Percentiles rank a stretch among this genome's conserved stretches.
These are phyloP conservation scores for Zaprionus vittiger DNA, from an alignment of 1,140 invertebrate species.

Conservation along the genomic window DNA sequence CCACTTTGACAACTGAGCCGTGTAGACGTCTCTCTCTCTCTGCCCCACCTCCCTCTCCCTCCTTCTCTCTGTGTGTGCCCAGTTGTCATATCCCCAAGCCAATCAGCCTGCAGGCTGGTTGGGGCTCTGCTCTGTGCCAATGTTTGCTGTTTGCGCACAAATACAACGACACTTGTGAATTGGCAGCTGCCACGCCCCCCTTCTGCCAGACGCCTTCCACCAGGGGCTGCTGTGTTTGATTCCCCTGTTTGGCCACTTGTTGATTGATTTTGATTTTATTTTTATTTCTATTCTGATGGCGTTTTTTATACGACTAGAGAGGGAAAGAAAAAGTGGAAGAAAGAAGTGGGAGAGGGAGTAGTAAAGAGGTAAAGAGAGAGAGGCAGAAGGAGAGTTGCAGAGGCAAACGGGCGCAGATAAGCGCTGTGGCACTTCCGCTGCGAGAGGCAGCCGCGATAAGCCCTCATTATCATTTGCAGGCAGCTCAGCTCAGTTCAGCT, in stretches of 20 bases:
- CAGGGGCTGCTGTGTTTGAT: neutral
- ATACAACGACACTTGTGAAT: constrained; percentile 43
- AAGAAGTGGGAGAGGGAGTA: neutral
- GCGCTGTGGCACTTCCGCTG: constrained; percentile 37
- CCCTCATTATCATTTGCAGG: constrained; percentile 76
- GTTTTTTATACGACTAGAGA: neutral
- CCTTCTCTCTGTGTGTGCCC: constrained; percentile 9
- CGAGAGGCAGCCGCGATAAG: constrained; percentile 55
- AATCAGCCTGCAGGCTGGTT: constrained; percentile 13
- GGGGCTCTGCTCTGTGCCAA: constrained; percentile 15
- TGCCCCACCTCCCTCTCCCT: neutral
- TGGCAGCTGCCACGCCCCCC: constrained; percentile 8
- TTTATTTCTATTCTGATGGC: neutral
- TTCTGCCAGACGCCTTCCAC: no score
- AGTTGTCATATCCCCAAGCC: constrained; percentile 22
- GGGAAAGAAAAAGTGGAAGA: neutral
- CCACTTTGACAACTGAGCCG: constrained; percentile 15
- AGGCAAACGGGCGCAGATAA: neutral
- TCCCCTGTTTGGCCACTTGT: constrained; percentile 62
- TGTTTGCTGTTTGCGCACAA: constrained; percentile 46
- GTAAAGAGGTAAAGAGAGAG: neutral
- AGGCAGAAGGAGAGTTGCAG: neutral
- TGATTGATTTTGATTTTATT: constrained; percentile 72
- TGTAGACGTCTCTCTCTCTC: neutral
- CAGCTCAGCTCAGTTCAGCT: neutral